Conservation (phyloP, 2,113 vertebrate genomes). For the Gadus chalcogrammus region DNA sequence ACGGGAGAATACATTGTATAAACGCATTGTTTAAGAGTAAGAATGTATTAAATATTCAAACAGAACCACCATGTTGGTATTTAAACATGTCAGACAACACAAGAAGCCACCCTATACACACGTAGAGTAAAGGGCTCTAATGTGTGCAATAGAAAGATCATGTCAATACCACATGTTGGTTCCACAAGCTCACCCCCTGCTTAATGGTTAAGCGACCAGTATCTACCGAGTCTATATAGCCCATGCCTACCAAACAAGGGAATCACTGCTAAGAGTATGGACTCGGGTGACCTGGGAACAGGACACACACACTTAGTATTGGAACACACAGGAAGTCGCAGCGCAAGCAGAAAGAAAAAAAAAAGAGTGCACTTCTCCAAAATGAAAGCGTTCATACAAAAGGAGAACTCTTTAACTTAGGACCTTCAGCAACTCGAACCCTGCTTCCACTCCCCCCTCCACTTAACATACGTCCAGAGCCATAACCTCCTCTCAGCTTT, state of each 20-base stretch:
- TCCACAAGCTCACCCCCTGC: background rate
- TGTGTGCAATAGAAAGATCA: background rate
- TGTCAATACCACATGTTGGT: too few species aligned
- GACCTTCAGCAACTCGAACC: conserved; percentile 12
- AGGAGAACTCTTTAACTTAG: conserved; percentile 26
- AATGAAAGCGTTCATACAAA: conserved; percentile 26
- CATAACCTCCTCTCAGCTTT: conserved; percentile 22
- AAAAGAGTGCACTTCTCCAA: conserved; percentile 25
- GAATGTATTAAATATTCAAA: background rate
- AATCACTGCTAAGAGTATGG: conserved; percentile 17
- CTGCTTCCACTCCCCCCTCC: conserved; percentile 8
- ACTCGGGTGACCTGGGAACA: conserved; percentile 15
- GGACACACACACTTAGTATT: conserved; percentile 26
- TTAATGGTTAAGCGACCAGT: background rate
- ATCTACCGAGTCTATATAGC: too few species aligned
- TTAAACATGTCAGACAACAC: background rate
- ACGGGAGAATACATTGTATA: background rate
- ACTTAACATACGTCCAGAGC: conserved; percentile 20
- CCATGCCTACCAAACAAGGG: background rate
- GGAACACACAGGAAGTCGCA: conserved; percentile 57
- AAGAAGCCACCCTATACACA: background rate
- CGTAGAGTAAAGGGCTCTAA: background rate
- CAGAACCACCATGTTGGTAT: background rate
- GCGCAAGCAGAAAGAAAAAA: conserved; percentile 41
- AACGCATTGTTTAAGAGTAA: background rate